Base-by-base conservation (phyloP, 30 jellyfish, hydroid and myxozoan genomes). In the Euphysa ruthae region DNA sequence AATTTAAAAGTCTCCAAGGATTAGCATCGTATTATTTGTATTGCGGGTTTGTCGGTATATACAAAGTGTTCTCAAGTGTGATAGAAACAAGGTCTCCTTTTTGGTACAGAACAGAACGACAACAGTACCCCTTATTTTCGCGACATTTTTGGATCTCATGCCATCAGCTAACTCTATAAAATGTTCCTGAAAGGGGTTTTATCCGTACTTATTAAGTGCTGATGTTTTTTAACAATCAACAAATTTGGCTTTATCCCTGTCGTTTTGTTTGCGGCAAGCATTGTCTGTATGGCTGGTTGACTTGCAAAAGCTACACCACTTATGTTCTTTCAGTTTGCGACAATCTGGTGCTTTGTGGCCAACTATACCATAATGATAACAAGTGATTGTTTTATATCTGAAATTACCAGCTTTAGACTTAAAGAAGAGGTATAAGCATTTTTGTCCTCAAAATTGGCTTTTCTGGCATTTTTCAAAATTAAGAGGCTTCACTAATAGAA, bases 291-390 rank as follows among this genome's bases (percentile, higher is more conserved):
- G 90, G 1, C 89, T 24, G 14, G 74, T 28, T 32, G 82, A 56
- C 61, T 79, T 79, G 28, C 93, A 79, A 19, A 8, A 29, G 35
- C 35, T 79, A 49, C 93, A 79, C 93, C 93, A 79, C 61, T 69
- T 78, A 22, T 43, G 32, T 1, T 2, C 27, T 6, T 31, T 6
- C 16, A 19, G 24, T 52, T 71, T 58, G 10, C 49, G 16, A 49
- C 87, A 79, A 23, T 79, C 90, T 1, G 89, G 12, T 2, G 93
- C 70, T 44, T 79, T 79, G 85, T 79, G 93, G 19, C 90, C 90
- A 19, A 81, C 55, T 2, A 29, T 32, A 23, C 91, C 91, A 71
- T 74, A 79, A 24, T 51, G 34, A 32, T 69, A 79, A 44, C 93
- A 79, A 7, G n/a, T n/a, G n/a, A n/a, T n/a, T n/a, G n/a, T n/a